These are phyloP conservation scores for Panzeria rudis DNA, from an alignment of 2,888 invertebrate species.

Conservation along the genomic window DNA sequence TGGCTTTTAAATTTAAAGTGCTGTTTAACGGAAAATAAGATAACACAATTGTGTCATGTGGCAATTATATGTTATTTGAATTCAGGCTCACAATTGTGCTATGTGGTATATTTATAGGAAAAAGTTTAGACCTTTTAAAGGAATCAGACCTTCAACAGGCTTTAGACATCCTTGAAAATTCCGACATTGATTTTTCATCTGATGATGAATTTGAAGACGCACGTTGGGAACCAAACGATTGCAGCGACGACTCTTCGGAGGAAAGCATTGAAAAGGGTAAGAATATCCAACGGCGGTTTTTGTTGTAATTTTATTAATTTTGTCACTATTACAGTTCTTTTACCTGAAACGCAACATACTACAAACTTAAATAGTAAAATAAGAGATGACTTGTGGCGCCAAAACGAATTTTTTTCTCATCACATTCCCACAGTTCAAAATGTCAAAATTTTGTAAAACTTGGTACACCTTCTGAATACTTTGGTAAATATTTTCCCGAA, in stretches of 20 bases:
- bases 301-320: constrained; percentile 1
- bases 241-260: constrained; percentile 17
- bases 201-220: no score
- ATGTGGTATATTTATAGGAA: no score
- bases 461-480: constrained; percentile 9
- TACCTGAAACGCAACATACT: not conserved
- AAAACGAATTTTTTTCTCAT: not conserved
- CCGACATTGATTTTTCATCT: no score
- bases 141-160: no score
- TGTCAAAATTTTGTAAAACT: not conserved
- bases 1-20: not conserved
- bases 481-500: not conserved
- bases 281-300: constrained; percentile 3
- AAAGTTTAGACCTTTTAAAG: no score
- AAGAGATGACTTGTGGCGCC: constrained; percentile 6
- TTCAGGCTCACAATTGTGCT: constrained; percentile 4
- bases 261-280: constrained; percentile 3
- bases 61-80: not conserved
- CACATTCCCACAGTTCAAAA: not conserved
- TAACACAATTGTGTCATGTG: constrained; percentile 12
- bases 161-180: no score
- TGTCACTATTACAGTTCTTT: not conserved
- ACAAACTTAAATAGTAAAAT: not conserved
- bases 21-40: not conserved
- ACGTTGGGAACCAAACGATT: no score